These are phyloP conservation scores for Tachyglossus aculeatus DNA, from an alignment of 2,797 vertebrate species.

Conservation along the genomic window DNA sequence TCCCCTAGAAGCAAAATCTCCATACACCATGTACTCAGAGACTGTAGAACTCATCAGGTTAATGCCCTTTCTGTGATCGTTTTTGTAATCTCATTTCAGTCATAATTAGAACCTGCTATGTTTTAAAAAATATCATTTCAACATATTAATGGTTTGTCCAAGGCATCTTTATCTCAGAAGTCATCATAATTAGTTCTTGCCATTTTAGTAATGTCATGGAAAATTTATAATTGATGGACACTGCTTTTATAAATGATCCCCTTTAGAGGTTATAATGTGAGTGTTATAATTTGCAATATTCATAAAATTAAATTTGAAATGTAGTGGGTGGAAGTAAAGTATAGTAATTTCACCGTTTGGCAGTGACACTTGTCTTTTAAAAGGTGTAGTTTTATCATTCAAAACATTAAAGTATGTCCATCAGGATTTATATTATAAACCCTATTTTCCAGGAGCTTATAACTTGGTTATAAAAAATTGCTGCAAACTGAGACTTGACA, in stretches of 20 bases:
- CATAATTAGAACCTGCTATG: conserved; percentile 72
- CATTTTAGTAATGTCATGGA: conserved; percentile 81
- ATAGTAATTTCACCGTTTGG: conserved; percentile 72
- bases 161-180: conserved; percentile 76
- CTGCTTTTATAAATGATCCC: conserved; percentile 79
- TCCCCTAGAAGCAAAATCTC: conserved; percentile 95
- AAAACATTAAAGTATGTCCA: conserved; percentile 60
- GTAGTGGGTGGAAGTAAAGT: conserved; percentile 73
- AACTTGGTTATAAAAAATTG: conserved; percentile 47
- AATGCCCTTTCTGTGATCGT: conserved; percentile 72
- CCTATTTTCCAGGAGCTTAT: conserved; percentile 58
- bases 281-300: conserved; percentile 78
- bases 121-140: conserved; percentile 74
- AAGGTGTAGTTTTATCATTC: conserved; percentile 68
- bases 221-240: conserved; percentile 83
- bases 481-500: conserved; percentile 10
- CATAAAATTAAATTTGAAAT: conserved; percentile 79
- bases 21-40: conserved; percentile 98
- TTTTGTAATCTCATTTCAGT: conserved; percentile 74
- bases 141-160: conserved; percentile 76
- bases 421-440: conserved; percentile 60
- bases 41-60: conserved; percentile 98
- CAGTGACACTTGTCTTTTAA: conserved; percentile 71
- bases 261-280: conserved; percentile 76
- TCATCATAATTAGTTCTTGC: conserved; percentile 80